phyloP scores from a whole-genome alignment of 2,888 invertebrate genomes.

The Lithophane socia region DNA sequence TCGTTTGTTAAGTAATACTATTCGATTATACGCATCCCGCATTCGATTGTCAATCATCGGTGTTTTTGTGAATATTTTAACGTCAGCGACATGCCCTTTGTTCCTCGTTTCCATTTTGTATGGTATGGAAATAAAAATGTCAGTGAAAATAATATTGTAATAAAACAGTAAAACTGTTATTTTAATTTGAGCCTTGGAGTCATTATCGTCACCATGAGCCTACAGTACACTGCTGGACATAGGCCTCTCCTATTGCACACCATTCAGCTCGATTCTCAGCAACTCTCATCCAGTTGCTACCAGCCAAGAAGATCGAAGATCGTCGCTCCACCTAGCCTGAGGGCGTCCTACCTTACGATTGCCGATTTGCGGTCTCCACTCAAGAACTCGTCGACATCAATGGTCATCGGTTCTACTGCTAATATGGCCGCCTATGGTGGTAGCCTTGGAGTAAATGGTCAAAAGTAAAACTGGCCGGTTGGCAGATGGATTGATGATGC shows the following conservation, averaged over 20 bases:
- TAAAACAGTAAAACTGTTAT: background rate
- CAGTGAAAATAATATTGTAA: too few relatives aligned
- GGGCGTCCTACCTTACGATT: background rate
- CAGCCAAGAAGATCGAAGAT: too few relatives aligned
- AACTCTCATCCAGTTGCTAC: background rate
- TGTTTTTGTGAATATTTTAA: slow-evolving; percentile 48
- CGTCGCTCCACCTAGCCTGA: background rate
- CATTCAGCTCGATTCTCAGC: background rate
- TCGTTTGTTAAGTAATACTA: slow-evolving; percentile 15
- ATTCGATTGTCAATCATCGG: slow-evolving; percentile 28
- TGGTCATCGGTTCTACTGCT: background rate
- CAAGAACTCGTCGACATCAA: background rate
- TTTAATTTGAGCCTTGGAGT: background rate
- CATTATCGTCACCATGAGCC: background rate
- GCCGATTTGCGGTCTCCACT: background rate
- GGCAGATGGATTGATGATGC: background rate
- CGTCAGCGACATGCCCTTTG: slow-evolving; percentile 15
- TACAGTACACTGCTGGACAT: background rate
- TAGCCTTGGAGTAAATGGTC: background rate
- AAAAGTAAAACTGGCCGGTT: background rate
- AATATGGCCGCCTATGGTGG: background rate
- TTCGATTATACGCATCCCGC: slow-evolving; percentile 32
- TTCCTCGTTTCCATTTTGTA: slow-evolving; percentile 13
- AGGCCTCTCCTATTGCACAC: background rate
- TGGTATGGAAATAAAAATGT: slow-evolving; percentile 1